phyloP scores from a whole-genome alignment of 2,888 invertebrate species.

The Endomychus coccineus region DNA sequence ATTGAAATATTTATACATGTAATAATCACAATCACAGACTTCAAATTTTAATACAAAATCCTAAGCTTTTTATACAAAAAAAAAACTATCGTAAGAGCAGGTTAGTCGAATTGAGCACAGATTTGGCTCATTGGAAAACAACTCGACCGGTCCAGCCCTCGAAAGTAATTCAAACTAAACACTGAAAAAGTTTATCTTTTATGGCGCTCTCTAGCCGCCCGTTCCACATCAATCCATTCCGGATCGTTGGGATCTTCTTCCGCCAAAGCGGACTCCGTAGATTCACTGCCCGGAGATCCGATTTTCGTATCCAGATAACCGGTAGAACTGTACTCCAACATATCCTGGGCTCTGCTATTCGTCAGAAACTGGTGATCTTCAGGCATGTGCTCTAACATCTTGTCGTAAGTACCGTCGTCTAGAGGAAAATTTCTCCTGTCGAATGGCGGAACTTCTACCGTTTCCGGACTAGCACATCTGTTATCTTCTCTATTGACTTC shows the following conservation, averaged over 20 bases:
- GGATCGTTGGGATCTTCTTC: slow-evolving; percentile 83
- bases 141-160: no score
- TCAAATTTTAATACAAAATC: slow-evolving; percentile 35
- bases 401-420: slow-evolving; percentile 58
- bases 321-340: slow-evolving; percentile 14
- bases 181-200: slow-evolving; percentile 39
- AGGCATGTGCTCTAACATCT: slow-evolving; percentile 65
- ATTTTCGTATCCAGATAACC: slow-evolving; percentile 24
- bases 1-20: slow-evolving; percentile 35
- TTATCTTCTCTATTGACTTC: slow-evolving; percentile 33
- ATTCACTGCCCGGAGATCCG: slow-evolving; percentile 42
- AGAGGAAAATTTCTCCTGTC: slow-evolving; percentile 71
- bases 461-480: slow-evolving; percentile 31
- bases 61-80: slow-evolving; percentile 26
- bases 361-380: slow-evolving; percentile 49
- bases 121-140: no score
- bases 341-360: slow-evolving; percentile 35
- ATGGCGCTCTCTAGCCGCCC: slow-evolving; percentile 36
- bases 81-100: no score
- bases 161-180: no score
- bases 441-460: slow-evolving; percentile 56
- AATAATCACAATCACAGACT: slow-evolving; percentile 39
- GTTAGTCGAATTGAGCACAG: no score
- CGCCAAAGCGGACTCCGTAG: slow-evolving; percentile 52
- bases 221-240: slow-evolving; percentile 60